Evolutionary conservation across 2,797 vertebrate species (phyloP), one percentile per base, ranked within the genome.

Genomic region (Crenuchus spilurus): DNA sequence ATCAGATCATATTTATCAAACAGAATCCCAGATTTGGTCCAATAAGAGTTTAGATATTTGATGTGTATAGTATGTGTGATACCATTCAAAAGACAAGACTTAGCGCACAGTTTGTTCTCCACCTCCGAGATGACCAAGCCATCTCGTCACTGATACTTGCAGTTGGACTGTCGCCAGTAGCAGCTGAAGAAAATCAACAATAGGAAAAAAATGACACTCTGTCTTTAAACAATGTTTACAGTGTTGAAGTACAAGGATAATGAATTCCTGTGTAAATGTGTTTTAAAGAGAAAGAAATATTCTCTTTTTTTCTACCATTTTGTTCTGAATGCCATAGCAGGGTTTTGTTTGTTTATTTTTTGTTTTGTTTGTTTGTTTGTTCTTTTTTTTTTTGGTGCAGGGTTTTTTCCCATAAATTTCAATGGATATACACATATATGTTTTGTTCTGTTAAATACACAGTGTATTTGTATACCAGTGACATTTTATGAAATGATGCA

Each of bases 221-320:
- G 95, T 97, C 94, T 95, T 94, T 96, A 95, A 94, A 95, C 95
- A n/a, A 97, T 96, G 96, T 98, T 99, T 98, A 98, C 96, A 98
- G 95, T 96, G 95, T 97, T 97, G 95, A 97, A 93, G 95, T 96
- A 94, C 94, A 96, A 97, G 94, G 92, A 94, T 95, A 94, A 95
- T 89, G 85, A 94, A 94, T 94, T 94, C 93, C 95, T 96, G 93
- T 95, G 95, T 98, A 94, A 95, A 95, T 95, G 95, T 98, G 96
- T 97, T 91, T 94, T 91, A 95, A 94, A 83, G 80, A 88, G 85
- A 92, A 94, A 89, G 95, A 96, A 93, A 92, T 84, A 86, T 90
- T 81, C 88, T 94, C 91, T 92, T 90, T 94, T 96, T 95, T 93
- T 92, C 91, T 95, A 93, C 94, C 90, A 92, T 90, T 93, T 89